Percentiles rank a stretch among this genome's conserved stretches.
Evolutionary conservation across 2,113 vertebrate genomes (phyloP).

Genomic region (Morone chrysops): DNA sequence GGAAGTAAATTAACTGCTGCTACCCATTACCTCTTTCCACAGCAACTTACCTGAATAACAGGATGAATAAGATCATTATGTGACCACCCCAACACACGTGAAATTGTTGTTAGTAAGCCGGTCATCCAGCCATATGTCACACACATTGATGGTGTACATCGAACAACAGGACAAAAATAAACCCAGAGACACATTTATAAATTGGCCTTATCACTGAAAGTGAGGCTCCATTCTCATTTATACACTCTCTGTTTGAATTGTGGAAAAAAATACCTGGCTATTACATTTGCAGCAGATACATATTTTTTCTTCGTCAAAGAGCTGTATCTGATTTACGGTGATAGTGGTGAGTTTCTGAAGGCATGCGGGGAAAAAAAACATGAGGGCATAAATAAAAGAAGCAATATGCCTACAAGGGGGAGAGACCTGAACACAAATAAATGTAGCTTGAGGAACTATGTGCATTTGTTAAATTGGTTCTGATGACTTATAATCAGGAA

Average conservation of each 20-base stretch:
- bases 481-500: not conserved
- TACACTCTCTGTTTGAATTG: constrained; percentile 15
- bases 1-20: too few species aligned
- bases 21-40: too few species aligned
- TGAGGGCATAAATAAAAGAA: constrained; percentile 4
- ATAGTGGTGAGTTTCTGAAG: constrained; percentile 13
- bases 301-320: constrained; percentile 10
- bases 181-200: constrained; percentile 9
- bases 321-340: constrained; percentile 11
- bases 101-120: not conserved
- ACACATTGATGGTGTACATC: not conserved
- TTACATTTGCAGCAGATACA: constrained; percentile 2
- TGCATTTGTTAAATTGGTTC: not conserved
- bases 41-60: too few species aligned
- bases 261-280: not conserved
- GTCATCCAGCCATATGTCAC: not conserved
- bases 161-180: constrained; percentile 1
- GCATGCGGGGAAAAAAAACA: not conserved
- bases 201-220: constrained; percentile 1
- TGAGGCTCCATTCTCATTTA: not conserved
- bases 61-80: not conserved
- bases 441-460: not conserved
- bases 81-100: too few species aligned
- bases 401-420: not conserved
- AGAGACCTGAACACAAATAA: too few species aligned